Base-by-base conservation (phyloP, 2,113 vertebrate genomes). In the Notechis scutatus region DNA sequence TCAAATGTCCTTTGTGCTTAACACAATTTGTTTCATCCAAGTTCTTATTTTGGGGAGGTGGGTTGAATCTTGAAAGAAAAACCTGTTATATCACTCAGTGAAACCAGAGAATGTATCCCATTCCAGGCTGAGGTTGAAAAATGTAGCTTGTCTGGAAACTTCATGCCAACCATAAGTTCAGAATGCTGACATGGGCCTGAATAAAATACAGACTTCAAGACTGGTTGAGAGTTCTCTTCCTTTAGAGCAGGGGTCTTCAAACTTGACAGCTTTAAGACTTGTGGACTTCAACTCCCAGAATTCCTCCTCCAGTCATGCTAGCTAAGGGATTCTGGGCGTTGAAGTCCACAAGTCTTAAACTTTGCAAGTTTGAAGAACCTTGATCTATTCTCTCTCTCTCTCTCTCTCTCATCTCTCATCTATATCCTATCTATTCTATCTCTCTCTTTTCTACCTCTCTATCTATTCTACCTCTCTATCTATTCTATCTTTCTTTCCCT, bases 1-100 rank as follows among this genome's bases (percentile, higher is more conserved):
- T 92, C 57, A 14, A 69, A 95, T 95, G 95, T 93, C 23, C 87
- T 97, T 96, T 95, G 85, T 89, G 95, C 92, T 94, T 91, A 92
- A 88, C 90, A 90, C 93, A 96, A 29, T 95, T 92, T 59, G 4
- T 95, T 96, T 94, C 95, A 93, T 94, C 24, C 14, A 93, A n/a
- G 14, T 64, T 10, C 45, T 39, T 56, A 69, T n/a, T n/a, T 26
- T 59, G 39, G 23, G 1, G 7, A 39, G 7, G 12, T 89, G 9
- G 47, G 90, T 89, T 92, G n/a, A 92, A 55, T 34, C 94, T 93
- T 47, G 87, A 87, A 91, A 93, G 95, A 39, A 56, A 45, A 29
- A 57, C 29, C 14, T 14, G 39, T 50, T 34, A 90, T 93, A 92
- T 87, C 14, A 34, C 11, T 39, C 29, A 74, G 21, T 8, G 23